Evolutionary conservation across 2,797 vertebrate species (phyloP), one percentile per base, ranked within the genome.

Genomic region (Sebastes nivosus): DNA sequence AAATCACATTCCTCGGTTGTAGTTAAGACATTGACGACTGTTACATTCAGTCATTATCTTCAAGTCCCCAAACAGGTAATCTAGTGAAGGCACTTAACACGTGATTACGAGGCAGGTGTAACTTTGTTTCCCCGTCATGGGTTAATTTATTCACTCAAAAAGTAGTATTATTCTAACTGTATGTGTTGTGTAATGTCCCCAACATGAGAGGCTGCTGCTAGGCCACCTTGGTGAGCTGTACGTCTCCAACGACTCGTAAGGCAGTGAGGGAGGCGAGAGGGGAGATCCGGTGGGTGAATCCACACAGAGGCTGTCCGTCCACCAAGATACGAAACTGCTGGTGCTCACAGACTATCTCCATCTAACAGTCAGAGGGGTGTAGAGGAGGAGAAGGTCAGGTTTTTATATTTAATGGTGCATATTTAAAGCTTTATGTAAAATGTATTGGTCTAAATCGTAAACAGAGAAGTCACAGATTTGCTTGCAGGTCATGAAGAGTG

Each of bases 301-400:
- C 96, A 77, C 97, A 98, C 78, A 97, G 94, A 29, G 97, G 97
- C 89, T 97, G 96, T 18, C 97, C 97, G 14, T 98, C 97, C 72
- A 98, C 94, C 88, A 98, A 70, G 84, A 98, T 95, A 36, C 97
- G 95, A 81, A 98, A 98, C 91, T 98, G 97, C 95, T 98, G 97
- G 91, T 98, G 97, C 87, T 98, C 97, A 84, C 97, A 98, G 1
- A 97, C 95, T 1, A 98, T 95, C 90, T 98, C 97, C 97, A 98
- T 98, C 97, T 98, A 70, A 58, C 68, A 82, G 36, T 57, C 34
- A 79, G 58, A 70, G 11, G 10, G 50, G 20, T 5, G 3, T 1
- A 54, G 30, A 67, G 24, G 30, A 67, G 24, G 38, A 34, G n/a
- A 14, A 12, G 0, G 38, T 57, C 30, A 69, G 14, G 30, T 4